Percentiles rank a stretch among this genome's conserved stretches.
Evolutionary conservation across 2,113 vertebrate genomes (phyloP).

Genomic region (Oryzias woworae): DNA sequence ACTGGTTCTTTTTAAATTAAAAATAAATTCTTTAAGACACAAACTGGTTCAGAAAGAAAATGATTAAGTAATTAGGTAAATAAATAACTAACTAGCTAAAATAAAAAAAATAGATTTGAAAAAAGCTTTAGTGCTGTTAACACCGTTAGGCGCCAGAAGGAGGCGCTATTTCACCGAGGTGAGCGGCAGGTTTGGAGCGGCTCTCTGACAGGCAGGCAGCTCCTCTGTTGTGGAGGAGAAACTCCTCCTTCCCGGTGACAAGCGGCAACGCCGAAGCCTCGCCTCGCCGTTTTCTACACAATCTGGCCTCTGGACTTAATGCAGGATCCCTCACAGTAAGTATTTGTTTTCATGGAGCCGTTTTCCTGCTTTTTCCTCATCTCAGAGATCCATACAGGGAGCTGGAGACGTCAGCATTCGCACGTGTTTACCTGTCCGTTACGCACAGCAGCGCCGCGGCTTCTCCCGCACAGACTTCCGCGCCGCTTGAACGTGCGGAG

Average conservation of each 20-base stretch:
- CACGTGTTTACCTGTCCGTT: slow-evolving; percentile 56
- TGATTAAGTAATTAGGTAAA: too few species aligned
- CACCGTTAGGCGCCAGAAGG: slow-evolving; percentile 21
- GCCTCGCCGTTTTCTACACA: slow-evolving; percentile 53
- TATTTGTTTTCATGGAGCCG: background rate
- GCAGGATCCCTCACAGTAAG: slow-evolving; percentile 47
- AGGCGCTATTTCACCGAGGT: slow-evolving; percentile 36
- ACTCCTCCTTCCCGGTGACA: slow-evolving; percentile 65
- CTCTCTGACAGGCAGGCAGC: slow-evolving; percentile 18
- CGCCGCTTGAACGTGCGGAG: background rate
- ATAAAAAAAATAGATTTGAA: too few species aligned
- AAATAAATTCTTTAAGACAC: too few species aligned
- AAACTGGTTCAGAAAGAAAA: too few species aligned
- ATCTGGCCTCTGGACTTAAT: slow-evolving; percentile 31
- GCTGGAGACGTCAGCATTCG: background rate
- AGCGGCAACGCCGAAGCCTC: slow-evolving; percentile 56
- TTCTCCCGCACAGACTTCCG: slow-evolving; percentile 24
- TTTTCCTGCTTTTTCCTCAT: background rate
- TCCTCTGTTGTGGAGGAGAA: slow-evolving; percentile 53
- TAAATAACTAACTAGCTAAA: too few species aligned
- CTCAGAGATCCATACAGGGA: background rate
- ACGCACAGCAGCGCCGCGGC: slow-evolving; percentile 39
- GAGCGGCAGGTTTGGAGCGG: background rate
- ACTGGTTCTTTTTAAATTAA: too few species aligned
- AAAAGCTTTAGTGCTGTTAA: slow-evolving; percentile 11